Conservation (phyloP, 2,113 vertebrate genomes). For the Pseudorectes ferrugineus region DNA sequence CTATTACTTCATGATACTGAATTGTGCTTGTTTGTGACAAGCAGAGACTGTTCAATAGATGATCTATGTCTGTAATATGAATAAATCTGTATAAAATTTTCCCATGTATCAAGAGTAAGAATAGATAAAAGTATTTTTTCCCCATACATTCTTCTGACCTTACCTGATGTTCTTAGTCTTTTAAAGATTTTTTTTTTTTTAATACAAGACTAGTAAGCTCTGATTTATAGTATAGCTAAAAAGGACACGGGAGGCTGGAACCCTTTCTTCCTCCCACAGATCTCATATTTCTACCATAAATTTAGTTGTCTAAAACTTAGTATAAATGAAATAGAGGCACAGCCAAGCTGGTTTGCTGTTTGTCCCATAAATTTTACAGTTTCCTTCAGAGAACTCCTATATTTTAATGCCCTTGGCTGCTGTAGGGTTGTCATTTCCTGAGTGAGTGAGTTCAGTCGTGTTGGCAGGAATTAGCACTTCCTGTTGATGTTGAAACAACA, state of each 20-base stretch:
- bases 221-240: neutral
- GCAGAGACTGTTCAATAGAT: neutral
- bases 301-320: neutral
- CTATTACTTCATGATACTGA: neutral
- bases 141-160: neutral
- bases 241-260: neutral
- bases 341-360: neutral
- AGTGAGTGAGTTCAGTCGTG: neutral
- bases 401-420: conserved; percentile 21
- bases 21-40: neutral
- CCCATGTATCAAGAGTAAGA: neutral
- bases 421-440: conserved; percentile 24
- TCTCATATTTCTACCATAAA: neutral
- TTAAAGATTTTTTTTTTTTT: neutral
- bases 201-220: neutral
- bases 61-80: neutral
- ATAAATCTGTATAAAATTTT: neutral
- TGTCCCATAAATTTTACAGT: neutral
- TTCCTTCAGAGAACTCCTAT: neutral
- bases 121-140: neutral
- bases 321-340: neutral
- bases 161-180: neutral
- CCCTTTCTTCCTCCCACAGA: neutral
- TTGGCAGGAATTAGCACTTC: conserved; percentile 42
- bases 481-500: conserved; percentile 46